Percentiles rank a stretch among this genome's conserved stretches.
Conservation (phyloP, 1,140 invertebrate species). For the Drosophila novamexicana region DNA sequence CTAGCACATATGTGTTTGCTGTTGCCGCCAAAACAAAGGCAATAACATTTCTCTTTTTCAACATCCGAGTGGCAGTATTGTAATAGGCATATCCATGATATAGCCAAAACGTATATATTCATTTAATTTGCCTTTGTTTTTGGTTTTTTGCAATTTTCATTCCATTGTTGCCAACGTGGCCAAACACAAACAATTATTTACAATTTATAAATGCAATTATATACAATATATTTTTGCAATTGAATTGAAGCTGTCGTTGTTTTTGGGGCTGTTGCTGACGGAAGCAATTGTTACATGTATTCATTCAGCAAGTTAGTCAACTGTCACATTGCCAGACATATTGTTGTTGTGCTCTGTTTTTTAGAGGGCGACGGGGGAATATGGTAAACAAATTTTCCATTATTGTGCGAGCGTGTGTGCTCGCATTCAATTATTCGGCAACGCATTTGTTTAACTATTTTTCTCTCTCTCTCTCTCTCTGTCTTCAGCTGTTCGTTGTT, state of each 20-base stretch:
- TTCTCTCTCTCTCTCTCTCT: constrained; percentile 17
- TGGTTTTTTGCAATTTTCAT: constrained; percentile 1
- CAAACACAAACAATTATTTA: constrained; percentile 47
- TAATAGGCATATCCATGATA: constrained; percentile 23
- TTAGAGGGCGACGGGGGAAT: constrained; percentile 9
- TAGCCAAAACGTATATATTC: constrained; percentile 12
- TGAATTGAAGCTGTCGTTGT: constrained; percentile 40
- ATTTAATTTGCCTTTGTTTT: constrained; percentile 9
- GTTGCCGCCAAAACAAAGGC: constrained; percentile 1
- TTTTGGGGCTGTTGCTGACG: constrained; percentile 44
- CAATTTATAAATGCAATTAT: constrained; percentile 70
- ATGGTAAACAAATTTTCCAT: constrained; percentile 77
- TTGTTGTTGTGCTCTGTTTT: constrained; percentile 36
- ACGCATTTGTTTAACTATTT: constrained; percentile 54
- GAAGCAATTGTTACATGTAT: constrained; percentile 45
- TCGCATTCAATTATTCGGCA: constrained; percentile 72
- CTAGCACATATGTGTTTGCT: neutral
- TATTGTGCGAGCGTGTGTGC: constrained; percentile 17
- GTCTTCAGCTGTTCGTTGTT: constrained; percentile 10
- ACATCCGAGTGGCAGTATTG: constrained; percentile 1
- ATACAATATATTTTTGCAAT: constrained; percentile 41
- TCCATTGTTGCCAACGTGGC: constrained; percentile 32
- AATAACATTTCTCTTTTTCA: constrained; percentile 17
- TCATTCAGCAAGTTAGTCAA: constrained; percentile 75
- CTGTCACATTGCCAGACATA: constrained; percentile 62